Percentiles rank a stretch among this genome's conserved stretches.
phyloP scores from a whole-genome alignment of 2,888 invertebrate species.

The Therioaphis trifolii region DNA sequence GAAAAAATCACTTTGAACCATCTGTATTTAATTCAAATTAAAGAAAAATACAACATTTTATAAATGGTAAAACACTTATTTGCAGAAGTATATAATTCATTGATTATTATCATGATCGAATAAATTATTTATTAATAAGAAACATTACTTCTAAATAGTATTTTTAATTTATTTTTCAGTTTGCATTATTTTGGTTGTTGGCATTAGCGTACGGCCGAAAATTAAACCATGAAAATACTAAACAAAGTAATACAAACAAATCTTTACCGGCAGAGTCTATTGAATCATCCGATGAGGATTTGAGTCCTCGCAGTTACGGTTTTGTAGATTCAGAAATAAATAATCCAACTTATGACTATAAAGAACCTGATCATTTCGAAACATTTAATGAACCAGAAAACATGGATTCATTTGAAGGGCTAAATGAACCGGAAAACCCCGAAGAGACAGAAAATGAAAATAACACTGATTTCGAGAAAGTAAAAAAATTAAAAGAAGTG shows the following conservation, averaged over 20 bases:
- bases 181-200: conserved; percentile 34
- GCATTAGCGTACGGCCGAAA: conserved; percentile 2
- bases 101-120: no score
- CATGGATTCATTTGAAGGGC: conserved; percentile 14
- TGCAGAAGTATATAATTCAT: no score
- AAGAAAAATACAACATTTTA: no score
- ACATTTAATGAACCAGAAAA: not conserved
- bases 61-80: no score
- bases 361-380: no score
- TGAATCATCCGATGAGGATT: not conserved
- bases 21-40: no score
- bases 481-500: conserved; percentile 46
- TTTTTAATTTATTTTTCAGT: conserved; percentile 51
- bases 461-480: conserved; percentile 16
- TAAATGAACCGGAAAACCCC: not conserved
- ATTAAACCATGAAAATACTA: conserved; percentile 24
- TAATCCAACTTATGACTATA: no score
- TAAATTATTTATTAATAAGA: no score
- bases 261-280: not conserved
- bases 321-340: not conserved
- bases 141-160: no score
- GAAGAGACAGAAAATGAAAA: not conserved
- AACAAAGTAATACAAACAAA: not conserved
- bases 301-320: conserved; percentile 21
- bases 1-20: no score